phyloP scores from a whole-genome alignment of 2,888 invertebrate species.

The Lucinisca nassula region DNA sequence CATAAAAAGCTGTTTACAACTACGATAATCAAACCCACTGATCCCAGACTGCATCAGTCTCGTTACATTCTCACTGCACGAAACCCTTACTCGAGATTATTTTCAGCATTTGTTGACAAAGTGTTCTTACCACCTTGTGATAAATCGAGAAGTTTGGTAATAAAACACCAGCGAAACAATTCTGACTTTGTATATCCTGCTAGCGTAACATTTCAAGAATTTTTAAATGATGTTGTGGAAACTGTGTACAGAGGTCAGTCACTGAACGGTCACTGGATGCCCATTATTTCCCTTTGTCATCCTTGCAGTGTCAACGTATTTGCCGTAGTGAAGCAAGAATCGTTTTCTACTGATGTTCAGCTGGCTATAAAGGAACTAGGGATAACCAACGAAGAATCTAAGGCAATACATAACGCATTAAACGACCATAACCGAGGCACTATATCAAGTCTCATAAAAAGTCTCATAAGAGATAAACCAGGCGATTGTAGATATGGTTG shows the following conservation, averaged over 20 bases:
- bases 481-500: background rate
- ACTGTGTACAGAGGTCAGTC: background rate
- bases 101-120: constrained; percentile 50
- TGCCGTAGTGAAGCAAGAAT: constrained; percentile 46
- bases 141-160: background rate
- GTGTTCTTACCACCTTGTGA: background rate
- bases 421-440: constrained; percentile 29
- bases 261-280: constrained; percentile 45
- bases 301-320: constrained; percentile 35
- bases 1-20: background rate
- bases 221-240: constrained; percentile 20
- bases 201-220: constrained; percentile 37
- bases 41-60: background rate
- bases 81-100: constrained; percentile 49
- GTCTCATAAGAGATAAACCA: background rate
- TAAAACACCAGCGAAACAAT: too few species aligned
- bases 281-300: constrained; percentile 24
- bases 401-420: background rate
- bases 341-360: constrained; percentile 48
- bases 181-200: background rate
- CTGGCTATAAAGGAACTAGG: background rate
- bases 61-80: constrained; percentile 42
- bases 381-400: background rate
- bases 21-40: too few species aligned
- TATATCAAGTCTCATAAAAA: constrained; percentile 24